Base-by-base conservation (phyloP, 2,797 vertebrate species). In the Scarus forsteni region DNA sequence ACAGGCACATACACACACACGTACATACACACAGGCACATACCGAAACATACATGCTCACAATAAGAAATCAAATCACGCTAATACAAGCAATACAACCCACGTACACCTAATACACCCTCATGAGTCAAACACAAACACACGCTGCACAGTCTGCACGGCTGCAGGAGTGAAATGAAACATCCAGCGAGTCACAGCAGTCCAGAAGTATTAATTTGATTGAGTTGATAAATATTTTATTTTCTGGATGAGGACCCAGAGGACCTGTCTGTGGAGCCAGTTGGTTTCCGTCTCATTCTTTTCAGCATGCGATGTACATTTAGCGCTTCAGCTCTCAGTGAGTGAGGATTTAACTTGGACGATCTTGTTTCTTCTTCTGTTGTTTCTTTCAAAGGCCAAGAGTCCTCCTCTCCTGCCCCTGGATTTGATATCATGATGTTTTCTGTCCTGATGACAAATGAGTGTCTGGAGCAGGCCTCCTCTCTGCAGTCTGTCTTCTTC, bases 141-240 rank as follows among this genome's bases (percentile, higher is more conserved):
- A 68, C 50, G 54, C 69, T 62, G 42, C 53, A 27, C 38, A 77
- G 56, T 16, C 52, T 67, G 73, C 45, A 10, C 69, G 83, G 74
- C 66, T 70, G 19, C 65, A 70, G 58, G 7, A 40, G 60, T 54
- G 60, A 88, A 87, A 84, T 72, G 65, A 84, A 85, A 79, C 83
- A 85, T 78, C 34, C 75, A 57, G 62, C 42, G 13, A 67, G 64
- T 66, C 72, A 53, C 77, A 75, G 73, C 13, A 38, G 79, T 90
- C 89, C 74, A 81, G 36, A 60, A 18, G 55, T 59, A 89, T 90
- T 89, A 48, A 84, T 89, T 73, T 91, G 86, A 90, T 80, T 83
- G 87, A 89, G 75, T 69, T 40, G 60, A 72, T 88, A 89, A 89
- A 88, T 73, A 90, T 78, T 61, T 80, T 12, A 45, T 10, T 11